Base-by-base conservation (phyloP, 2,797 vertebrate species). In the Onychomys arenicola region DNA sequence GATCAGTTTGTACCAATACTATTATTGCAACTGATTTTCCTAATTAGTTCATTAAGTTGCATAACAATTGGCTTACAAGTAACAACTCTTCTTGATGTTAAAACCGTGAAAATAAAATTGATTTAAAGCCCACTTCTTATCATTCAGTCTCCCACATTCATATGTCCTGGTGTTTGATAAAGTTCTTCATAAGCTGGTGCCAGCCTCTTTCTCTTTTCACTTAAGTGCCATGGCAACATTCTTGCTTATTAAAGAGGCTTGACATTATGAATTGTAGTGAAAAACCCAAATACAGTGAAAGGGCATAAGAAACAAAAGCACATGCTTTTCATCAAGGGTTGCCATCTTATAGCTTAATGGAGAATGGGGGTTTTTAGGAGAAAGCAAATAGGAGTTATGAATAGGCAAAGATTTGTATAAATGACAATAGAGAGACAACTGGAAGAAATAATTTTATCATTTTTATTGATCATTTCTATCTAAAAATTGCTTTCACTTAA, bases 1-100 rank as follows among this genome's bases (percentile, higher is more conserved):
- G 98, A 98, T 98, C 98, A 98, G 98, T 98, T 97, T 97, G 98
- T 97, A 98, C 98, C 98, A 98, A 96, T 98, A 98, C 97, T 98
- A 98, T 98, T 98, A 98, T 98, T 98, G 98, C 98, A 97, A 97
- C 98, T 98, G 98, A 98, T 98, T 98, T 98, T 99, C 98, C 98
- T 99, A 99, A 98, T 99, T 98, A 98, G 98, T 99, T 99, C 98
- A 99, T 99, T 99, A 99, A 98, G 98, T 98, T 98, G 98, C 98
- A 99, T 98, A 98, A 98, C 98, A 99, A 99, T 98, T 98, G 98
- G 98, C 98, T 99, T 98, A 98, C 97, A 98, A 98, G 97, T 98
- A 99, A 98, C 98, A 98, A 98, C 98, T 98, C 98, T 98, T 99
- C 98, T 98, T 98, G 98, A 98, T 98, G 98, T 98, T 98, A 97